Conservation (phyloP, 2,888 invertebrate genomes). For the Chesias legatella region DNA sequence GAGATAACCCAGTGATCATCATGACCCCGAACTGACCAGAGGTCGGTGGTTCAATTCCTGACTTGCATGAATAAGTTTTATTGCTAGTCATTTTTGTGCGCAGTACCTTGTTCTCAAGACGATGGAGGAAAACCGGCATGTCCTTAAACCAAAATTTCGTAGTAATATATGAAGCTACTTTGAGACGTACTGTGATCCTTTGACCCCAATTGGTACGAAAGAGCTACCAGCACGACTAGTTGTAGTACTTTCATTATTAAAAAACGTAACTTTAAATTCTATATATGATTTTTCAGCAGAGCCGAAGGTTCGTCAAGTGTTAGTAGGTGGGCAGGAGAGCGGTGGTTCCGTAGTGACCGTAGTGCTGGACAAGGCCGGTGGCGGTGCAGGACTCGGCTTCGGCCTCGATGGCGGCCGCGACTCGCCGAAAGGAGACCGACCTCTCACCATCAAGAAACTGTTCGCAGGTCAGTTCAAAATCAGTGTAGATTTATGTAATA, state of each 20-base stretch:
- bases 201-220: too few relatives aligned
- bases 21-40: too few relatives aligned
- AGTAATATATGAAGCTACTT: too few relatives aligned
- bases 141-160: too few relatives aligned
- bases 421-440: slow-evolving; percentile 93
- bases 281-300: slow-evolving; percentile 51
- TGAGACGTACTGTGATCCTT: too few relatives aligned
- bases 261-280: background rate
- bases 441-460: slow-evolving; percentile 94
- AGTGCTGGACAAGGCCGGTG: slow-evolving; percentile 79
- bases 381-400: slow-evolving; percentile 94
- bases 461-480: slow-evolving; percentile 90
- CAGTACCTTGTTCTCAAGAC: too few relatives aligned
- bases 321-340: slow-evolving; percentile 24
- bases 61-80: too few relatives aligned
- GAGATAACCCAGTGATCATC: too few relatives aligned
- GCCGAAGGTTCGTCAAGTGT: slow-evolving; percentile 59
- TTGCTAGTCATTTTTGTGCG: too few relatives aligned
- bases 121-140: too few relatives aligned
- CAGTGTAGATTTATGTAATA: background rate
- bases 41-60: too few relatives aligned
- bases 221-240: too few relatives aligned
- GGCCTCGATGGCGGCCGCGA: slow-evolving; percentile 96
- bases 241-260: background rate
- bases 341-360: slow-evolving; percentile 60